phyloP scores from a whole-genome alignment of 2,888 invertebrate species.

The Ditula angustiorana region DNA sequence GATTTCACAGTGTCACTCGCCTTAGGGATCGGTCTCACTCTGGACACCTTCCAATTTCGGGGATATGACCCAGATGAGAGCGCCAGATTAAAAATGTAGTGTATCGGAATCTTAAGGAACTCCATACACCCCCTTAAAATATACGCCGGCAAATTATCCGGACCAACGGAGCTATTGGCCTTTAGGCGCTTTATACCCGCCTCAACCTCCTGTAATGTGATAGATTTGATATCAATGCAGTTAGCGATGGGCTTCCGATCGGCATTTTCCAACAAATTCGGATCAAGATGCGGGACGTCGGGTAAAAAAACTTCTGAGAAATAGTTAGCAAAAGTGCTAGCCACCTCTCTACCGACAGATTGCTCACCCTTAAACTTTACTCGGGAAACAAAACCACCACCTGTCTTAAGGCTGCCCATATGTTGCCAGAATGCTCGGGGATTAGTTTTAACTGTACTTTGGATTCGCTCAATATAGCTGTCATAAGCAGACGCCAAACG shows the following conservation, averaged over 20 bases:
- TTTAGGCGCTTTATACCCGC: neutral
- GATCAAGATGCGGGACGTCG: neutral
- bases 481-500: neutral
- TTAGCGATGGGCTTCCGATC: neutral
- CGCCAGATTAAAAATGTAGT: constrained; percentile 2
- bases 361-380: neutral
- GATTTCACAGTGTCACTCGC: no score
- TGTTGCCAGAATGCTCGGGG: neutral
- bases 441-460: neutral
- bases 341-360: neutral
- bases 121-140: neutral
- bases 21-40: no score
- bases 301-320: constrained; percentile 7
- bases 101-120: neutral
- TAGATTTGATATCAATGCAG: neutral
- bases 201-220: constrained; percentile 3
- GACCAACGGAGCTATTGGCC: constrained; percentile 3
- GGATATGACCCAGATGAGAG: neutral
- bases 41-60: neutral
- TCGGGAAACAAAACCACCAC: constrained; percentile 7
- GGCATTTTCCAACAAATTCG: neutral
- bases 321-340: constrained; percentile 2
- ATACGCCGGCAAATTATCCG: neutral
- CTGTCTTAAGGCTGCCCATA: neutral
- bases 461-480: neutral